Evolutionary conservation across 2,113 vertebrate genomes (phyloP).

Genomic region (Opisthocomus hoazin): DNA sequence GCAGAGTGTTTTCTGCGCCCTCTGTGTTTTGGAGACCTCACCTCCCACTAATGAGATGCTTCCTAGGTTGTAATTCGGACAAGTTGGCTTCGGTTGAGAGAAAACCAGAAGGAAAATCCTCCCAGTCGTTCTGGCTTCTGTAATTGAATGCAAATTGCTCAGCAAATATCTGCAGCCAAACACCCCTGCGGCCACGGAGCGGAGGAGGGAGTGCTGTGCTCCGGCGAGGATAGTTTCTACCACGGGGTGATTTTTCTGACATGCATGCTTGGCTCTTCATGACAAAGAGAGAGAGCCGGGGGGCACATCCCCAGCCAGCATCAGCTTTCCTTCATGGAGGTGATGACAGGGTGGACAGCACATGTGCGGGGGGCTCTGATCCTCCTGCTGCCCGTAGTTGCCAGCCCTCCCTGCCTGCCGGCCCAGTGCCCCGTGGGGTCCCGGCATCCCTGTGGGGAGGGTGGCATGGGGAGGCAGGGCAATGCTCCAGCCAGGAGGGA

Average conservation of each 20-base stretch:
- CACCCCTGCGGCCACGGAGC: background rate
- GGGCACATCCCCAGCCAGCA: background rate
- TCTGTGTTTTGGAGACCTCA: conserved; percentile 17
- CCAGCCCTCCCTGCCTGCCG: background rate
- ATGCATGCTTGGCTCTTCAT: background rate
- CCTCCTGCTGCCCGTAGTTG: background rate
- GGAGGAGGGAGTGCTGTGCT: background rate
- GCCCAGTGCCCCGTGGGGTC: background rate
- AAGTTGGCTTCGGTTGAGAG: conserved; percentile 4
- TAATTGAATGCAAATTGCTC: conserved; percentile 12
- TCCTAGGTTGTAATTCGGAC: conserved; percentile 34
- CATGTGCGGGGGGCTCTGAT: background rate
- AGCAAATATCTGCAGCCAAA: background rate
- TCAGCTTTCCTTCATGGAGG: background rate
- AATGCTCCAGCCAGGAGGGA: fast-evolving
- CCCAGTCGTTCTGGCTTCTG: background rate
- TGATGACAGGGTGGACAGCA: background rate
- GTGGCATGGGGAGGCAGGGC: fast-evolving
- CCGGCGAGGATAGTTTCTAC: background rate
- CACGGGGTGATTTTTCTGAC: background rate
- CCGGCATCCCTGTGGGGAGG: background rate
- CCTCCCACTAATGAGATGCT: conserved; percentile 30
- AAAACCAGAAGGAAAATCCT: conserved; percentile 46
- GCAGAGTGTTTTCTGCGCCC: background rate
- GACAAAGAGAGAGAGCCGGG: background rate